phyloP scores from a whole-genome alignment of 2,797 vertebrate genomes.

The Onychomys leucogaster region DNA sequence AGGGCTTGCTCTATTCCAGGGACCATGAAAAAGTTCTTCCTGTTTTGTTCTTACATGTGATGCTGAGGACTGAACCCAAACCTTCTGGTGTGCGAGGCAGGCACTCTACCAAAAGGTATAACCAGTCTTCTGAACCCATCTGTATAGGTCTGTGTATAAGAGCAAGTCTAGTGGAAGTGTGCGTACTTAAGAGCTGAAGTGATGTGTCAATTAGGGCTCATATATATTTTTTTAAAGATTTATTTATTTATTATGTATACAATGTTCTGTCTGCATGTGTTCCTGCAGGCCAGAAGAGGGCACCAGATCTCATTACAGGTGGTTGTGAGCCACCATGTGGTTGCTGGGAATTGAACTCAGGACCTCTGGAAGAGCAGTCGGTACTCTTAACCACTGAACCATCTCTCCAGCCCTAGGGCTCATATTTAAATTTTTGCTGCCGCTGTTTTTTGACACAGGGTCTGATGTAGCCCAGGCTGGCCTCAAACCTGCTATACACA shows the following conservation, averaged over 20 bases:
- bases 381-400: too few species aligned
- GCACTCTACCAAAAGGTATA: neutral
- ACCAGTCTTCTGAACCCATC: neutral
- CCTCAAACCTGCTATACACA: neutral
- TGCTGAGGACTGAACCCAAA: neutral
- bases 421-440: neutral
- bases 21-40: neutral
- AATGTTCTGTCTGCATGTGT: too few species aligned
- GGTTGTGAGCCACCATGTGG: too few species aligned
- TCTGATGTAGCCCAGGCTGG: neutral
- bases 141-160: neutral
- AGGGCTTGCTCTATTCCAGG: neutral
- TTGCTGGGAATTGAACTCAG: too few species aligned
- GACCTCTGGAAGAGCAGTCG: too few species aligned
- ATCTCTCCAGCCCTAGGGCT: too few species aligned
- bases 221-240: too few species aligned
- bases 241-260: too few species aligned
- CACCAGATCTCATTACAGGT: too few species aligned
- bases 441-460: neutral
- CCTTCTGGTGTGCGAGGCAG: neutral
- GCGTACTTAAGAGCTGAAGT: neutral
- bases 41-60: neutral
- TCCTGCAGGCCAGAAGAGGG: too few species aligned
- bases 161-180: neutral
- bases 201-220: neutral